A percentile compares a stretch with the other conserved stretches of the same genome.
Evolutionary conservation across 2,888 invertebrate genomes (phyloP).

Genomic region (Spisula solida): DNA sequence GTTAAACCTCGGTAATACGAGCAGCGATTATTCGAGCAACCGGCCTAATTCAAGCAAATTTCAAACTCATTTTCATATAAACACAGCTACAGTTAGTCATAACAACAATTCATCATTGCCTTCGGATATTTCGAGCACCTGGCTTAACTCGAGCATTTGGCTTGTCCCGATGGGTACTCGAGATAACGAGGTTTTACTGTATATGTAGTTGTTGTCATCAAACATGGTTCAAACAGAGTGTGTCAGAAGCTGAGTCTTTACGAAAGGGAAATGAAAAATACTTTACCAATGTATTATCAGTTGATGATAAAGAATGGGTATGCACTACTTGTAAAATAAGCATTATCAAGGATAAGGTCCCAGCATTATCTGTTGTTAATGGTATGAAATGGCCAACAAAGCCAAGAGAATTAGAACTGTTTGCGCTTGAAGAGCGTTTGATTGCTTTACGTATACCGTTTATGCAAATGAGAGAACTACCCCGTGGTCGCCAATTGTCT

Average conservation of each 20-base stretch:
- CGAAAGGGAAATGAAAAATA: neutral
- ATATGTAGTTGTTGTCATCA: slow-evolving; percentile 38
- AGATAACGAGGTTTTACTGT: too few species aligned
- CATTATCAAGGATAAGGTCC: slow-evolving; percentile 46
- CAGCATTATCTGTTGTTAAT: slow-evolving; percentile 57
- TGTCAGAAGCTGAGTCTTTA: slow-evolving; percentile 6
- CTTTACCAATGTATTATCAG: slow-evolving; percentile 13
- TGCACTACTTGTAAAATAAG: slow-evolving; percentile 18
- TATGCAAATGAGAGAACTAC: slow-evolving; percentile 60
- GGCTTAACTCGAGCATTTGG: too few species aligned
- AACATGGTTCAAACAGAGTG: slow-evolving; percentile 32
- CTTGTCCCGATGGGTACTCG: too few species aligned
- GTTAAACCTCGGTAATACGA: too few species aligned
- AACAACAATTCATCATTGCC: too few species aligned
- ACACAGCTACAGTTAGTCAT: too few species aligned
- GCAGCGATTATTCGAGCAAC: too few species aligned
- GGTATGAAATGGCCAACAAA: slow-evolving; percentile 67
- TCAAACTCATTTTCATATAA: too few species aligned
- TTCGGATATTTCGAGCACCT: slow-evolving; percentile 15
- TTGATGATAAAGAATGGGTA: slow-evolving; percentile 26
- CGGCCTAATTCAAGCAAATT: too few species aligned
- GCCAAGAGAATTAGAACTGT: slow-evolving; percentile 61
- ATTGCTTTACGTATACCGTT: slow-evolving; percentile 65
- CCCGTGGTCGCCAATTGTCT: slow-evolving; percentile 67
- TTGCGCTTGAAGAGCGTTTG: slow-evolving; percentile 66